phyloP scores from a whole-genome alignment of 2,888 invertebrate genomes.

The Microdon myrmicae region DNA sequence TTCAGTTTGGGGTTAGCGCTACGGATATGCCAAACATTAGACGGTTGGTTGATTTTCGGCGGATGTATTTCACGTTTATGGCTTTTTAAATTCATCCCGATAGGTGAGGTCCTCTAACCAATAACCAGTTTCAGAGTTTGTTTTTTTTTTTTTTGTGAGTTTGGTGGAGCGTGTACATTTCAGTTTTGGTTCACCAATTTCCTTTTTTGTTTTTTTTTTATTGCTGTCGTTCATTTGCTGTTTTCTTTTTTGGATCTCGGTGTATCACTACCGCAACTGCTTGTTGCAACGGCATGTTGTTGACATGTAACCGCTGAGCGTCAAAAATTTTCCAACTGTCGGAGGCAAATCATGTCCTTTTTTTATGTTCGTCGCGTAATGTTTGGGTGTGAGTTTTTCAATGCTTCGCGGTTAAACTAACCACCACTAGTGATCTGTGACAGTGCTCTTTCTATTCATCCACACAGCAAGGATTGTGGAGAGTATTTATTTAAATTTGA shows the following conservation, averaged over 20 bases:
- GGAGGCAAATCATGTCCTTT: constrained; percentile 7
- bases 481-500: constrained; percentile 45
- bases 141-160: too few relatives aligned
- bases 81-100: constrained; percentile 42
- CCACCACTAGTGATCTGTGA: too few relatives aligned
- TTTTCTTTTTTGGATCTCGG: too few relatives aligned
- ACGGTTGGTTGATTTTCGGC: constrained; percentile 43
- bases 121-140: too few relatives aligned
- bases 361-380: constrained; percentile 7
- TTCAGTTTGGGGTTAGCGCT: too few relatives aligned
- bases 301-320: constrained; percentile 46
- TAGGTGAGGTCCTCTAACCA: constrained; percentile 35
- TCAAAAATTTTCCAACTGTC: constrained; percentile 38
- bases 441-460: too few relatives aligned
- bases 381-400: constrained; percentile 33
- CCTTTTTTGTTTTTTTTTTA: constrained; percentile 1
- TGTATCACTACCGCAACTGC: constrained; percentile 30
- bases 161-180: constrained; percentile 29
- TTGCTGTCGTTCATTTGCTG: too few relatives aligned
- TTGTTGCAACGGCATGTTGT: constrained; percentile 30
- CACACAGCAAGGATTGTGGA: constrained; percentile 19
- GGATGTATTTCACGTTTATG: constrained; percentile 34
- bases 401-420: constrained; percentile 6
- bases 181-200: constrained; percentile 12
- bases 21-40: too few relatives aligned